phyloP scores from a whole-genome alignment of 1,140 invertebrate species.

The Cataglyphis hispanica region DNA sequence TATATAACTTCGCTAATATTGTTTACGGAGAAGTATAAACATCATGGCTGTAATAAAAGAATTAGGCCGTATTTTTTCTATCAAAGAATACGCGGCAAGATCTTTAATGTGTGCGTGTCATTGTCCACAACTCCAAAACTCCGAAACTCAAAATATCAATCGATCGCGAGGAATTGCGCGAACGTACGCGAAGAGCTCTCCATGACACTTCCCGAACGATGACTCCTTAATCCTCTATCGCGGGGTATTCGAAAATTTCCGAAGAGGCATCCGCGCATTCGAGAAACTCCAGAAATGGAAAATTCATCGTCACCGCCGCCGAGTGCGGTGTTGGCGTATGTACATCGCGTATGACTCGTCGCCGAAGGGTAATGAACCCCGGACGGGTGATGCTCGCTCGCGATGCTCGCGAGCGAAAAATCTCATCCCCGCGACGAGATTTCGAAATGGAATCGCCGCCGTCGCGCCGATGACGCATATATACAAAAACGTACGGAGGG shows the following conservation, averaged over 20 bases:
- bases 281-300: background rate
- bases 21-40: slow-evolving; percentile 4
- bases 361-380: slow-evolving; percentile 62
- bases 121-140: background rate
- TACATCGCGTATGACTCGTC: background rate
- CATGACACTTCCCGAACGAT: background rate
- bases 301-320: background rate
- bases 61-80: background rate
- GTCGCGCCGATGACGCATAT: background rate
- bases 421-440: background rate
- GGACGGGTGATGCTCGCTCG: slow-evolving; percentile 4
- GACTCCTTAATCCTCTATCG: background rate
- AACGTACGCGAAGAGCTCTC: too few relatives aligned
- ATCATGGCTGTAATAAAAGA: slow-evolving; percentile 9
- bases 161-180: slow-evolving; percentile 14
- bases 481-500: background rate
- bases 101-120: background rate
- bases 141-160: slow-evolving; percentile 28
- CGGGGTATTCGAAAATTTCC: slow-evolving; percentile 1
- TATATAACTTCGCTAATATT: background rate
- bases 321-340: background rate
- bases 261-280: too few relatives aligned
- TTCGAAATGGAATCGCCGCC: background rate
- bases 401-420: background rate
- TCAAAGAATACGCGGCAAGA: background rate